These are phyloP conservation scores for Lophotriccus pileatus DNA, from an alignment of 2,797 vertebrate genomes.

Conservation along the genomic window DNA sequence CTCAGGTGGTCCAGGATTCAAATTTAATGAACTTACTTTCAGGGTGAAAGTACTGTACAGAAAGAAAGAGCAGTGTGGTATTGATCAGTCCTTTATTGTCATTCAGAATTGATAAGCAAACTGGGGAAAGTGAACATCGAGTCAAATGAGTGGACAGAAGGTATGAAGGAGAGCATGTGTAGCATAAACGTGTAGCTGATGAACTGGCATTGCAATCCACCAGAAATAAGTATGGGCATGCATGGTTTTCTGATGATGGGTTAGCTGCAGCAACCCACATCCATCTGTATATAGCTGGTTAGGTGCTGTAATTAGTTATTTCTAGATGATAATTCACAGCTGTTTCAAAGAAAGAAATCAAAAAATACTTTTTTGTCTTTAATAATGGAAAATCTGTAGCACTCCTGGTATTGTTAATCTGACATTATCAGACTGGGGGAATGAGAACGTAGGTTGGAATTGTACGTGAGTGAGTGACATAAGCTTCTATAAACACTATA, in stretches of 20 bases:
- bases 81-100: not conserved
- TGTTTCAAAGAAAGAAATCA: not conserved
- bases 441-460: not conserved
- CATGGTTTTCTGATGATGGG: not conserved
- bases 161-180: not conserved
- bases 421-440: not conserved
- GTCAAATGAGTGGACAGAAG: not conserved
- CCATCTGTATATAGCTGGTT: not conserved
- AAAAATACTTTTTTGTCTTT: not conserved
- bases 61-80: not conserved
- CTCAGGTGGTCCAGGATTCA: not conserved
- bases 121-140: not conserved
- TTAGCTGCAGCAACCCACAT: not conserved
- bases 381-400: not conserved
- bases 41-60: not conserved
- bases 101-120: not conserved
- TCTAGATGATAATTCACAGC: not conserved
- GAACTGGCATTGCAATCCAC: not conserved
- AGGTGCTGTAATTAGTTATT: slow-evolving; percentile 11
- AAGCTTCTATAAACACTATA: not conserved
- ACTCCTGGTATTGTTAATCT: not conserved
- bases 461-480: not conserved
- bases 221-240: not conserved
- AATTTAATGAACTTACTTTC: not conserved
- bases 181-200: not conserved